A percentile compares a stretch with the other conserved stretches of the same genome.
Evolutionary conservation across 2,797 vertebrate species (phyloP).

Genomic region (Pitangus sulphuratus): DNA sequence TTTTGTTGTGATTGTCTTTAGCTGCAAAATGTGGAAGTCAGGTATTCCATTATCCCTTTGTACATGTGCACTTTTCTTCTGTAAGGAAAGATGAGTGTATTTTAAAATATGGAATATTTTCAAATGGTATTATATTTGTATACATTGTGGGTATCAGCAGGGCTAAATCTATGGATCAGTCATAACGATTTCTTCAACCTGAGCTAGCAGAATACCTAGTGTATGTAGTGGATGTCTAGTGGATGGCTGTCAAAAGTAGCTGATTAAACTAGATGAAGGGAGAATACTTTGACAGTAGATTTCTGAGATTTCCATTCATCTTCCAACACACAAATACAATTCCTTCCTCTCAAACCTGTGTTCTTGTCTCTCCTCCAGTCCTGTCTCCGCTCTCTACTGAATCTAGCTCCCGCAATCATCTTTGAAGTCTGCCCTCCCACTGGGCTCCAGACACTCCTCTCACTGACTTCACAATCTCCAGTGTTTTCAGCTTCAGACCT

Average conservation of each 20-base stretch:
- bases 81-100: neutral
- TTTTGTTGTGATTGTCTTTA: neutral
- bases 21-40: constrained; percentile 6
- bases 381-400: neutral
- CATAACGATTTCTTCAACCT: neutral
- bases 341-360: neutral
- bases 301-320: neutral
- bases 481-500: neutral
- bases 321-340: neutral
- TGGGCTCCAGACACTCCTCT: neutral
- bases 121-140: neutral
- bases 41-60: neutral
- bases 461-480: neutral
- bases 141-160: neutral
- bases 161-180: neutral
- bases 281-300: neutral
- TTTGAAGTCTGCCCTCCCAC: neutral
- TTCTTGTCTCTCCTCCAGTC: neutral
- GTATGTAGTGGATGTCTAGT: neutral
- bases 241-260: neutral
- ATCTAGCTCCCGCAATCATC: neutral
- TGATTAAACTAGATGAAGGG: neutral
- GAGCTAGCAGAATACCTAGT: neutral
- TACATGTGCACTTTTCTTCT: neutral
- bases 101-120: neutral